phyloP scores from a whole-genome alignment of 2,888 invertebrate species.

The Nycteola revayana region DNA sequence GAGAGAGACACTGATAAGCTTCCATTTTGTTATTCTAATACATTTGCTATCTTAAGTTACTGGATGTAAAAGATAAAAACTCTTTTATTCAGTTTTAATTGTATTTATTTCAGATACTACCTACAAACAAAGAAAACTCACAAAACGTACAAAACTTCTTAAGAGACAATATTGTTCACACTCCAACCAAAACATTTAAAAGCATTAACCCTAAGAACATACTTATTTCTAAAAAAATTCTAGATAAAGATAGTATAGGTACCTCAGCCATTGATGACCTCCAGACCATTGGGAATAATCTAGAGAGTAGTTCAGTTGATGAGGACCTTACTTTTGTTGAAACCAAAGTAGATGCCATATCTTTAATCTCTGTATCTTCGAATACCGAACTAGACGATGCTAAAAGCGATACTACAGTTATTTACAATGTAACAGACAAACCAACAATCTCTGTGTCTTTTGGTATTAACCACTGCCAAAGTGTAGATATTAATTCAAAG shows the following conservation, averaged over 20 bases:
- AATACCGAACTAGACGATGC: conserved; percentile 33
- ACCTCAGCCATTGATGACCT: conserved; percentile 48
- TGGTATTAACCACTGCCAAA: conserved; percentile 47
- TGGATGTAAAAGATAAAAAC: no score
- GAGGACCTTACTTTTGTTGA: conserved; percentile 3
- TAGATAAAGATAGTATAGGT: conserved; percentile 34
- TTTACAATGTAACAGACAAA: conserved; percentile 33
- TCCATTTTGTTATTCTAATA: no score
- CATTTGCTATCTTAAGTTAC: no score
- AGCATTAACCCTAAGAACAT: conserved; percentile 14
- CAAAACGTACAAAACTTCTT: conserved; percentile 27
- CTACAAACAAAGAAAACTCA: conserved; percentile 40
- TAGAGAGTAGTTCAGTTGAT: conserved; percentile 14
- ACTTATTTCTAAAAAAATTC: conserved; percentile 13
- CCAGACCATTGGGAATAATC: conserved; percentile 18
- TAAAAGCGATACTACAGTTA: conserved; percentile 36
- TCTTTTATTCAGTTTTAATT: no score
- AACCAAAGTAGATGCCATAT: conserved; percentile 7
- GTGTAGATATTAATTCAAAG: conserved; percentile 50
- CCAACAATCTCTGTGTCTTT: conserved; percentile 51
- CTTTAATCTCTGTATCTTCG: conserved; percentile 38
- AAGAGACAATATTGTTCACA: no score
- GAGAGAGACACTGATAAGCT: no score
- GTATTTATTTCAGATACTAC: conserved; percentile 31
- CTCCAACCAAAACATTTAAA: conserved; percentile 3